Evolutionary conservation across 2,113 vertebrate species (phyloP), one percentile per base, ranked within the genome.

Genomic region (Ia io): DNA sequence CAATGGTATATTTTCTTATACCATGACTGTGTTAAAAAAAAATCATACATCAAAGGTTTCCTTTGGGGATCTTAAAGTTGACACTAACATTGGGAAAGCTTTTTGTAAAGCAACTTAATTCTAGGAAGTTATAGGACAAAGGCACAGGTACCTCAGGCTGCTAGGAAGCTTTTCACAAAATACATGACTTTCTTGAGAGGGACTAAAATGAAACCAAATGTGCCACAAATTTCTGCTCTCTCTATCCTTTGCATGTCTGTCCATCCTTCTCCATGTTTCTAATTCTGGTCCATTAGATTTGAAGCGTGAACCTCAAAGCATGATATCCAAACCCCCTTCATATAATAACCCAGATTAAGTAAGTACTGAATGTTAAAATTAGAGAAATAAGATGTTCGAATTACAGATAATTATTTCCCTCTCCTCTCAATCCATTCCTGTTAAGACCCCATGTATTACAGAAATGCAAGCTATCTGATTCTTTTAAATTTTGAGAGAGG

Each of bases 401-500:
- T 56, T 49, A 79, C 2, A 90, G 53, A 40, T 6, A 74, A 76
- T 69, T 59, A 77, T 35, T 53, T 83, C 9, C 44, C 20, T 63
- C 49, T 80, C 35, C 20, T 77, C 70, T 73, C 28, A 82, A 47
- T 71, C n/a, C 59, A 82, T 42, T 80, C 40, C 65, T 82, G 51
- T 69, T 65, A 90, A 90, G 47, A 44, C 42, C 20, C 44, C 59
- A 71, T 2, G 2, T 74, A 85, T 59, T 92, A 5, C 61, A 91
- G 91, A 95, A 95, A 85, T 28, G 6, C 6, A 59, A 65, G 49
- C 77, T 84, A 86, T 8, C 32, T 59, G 25, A 86, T 28, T 80
- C 51, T 71, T 51, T 79, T 42, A 93, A 63, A 80, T 78, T 95
- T 35, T 85, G 74, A 93, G 76, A 89, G 30, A 84, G 61, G 61